A percentile compares a stretch with the other conserved stretches of the same genome.
These are phyloP conservation scores for Siphonodentalium dalli DNA, from an alignment of 2,888 invertebrate species.

Conservation along the genomic window DNA sequence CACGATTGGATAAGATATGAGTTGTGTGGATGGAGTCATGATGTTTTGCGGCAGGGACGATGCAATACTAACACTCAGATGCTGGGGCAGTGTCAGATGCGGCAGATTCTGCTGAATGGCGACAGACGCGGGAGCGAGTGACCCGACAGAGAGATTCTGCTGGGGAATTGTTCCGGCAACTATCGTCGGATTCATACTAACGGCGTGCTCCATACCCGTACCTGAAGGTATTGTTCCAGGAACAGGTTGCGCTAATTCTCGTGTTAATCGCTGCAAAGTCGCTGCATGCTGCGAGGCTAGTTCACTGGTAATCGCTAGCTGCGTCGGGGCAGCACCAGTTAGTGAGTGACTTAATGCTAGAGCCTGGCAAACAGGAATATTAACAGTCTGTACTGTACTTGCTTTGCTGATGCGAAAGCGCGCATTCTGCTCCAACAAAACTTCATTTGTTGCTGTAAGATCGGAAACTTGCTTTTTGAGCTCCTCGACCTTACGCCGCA, in stretches of 20 bases:
- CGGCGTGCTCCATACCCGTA: conserved; percentile 31
- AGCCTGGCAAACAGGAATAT: conserved; percentile 57
- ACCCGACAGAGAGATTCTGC: conserved; percentile 35
- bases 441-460: conserved; percentile 79
- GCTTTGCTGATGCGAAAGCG: conserved; percentile 69
- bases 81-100: conserved; percentile 27
- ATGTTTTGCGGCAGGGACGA: conserved; percentile 42
- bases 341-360: conserved; percentile 61
- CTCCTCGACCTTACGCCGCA: conserved; percentile 75
- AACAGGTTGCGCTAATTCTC: conserved; percentile 37
- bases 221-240: conserved; percentile 36
- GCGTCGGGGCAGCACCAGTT: conserved; percentile 35
- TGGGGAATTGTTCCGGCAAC: conserved; percentile 51
- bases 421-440: conserved; percentile 80
- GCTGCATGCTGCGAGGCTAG: conserved; percentile 55
- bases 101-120: conserved; percentile 39
- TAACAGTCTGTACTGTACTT: conserved; percentile 42
- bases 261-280: conserved; percentile 51
- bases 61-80: conserved; percentile 26
- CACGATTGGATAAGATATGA: conserved; percentile 57
- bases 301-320: conserved; percentile 58
- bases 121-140: conserved; percentile 34
- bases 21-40: conserved; percentile 37
- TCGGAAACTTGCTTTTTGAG: conserved; percentile 76
- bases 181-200: conserved; percentile 46